These are phyloP conservation scores for Oxystoma pomonae DNA, from an alignment of 2,888 invertebrate genomes.

Conservation along the genomic window DNA sequence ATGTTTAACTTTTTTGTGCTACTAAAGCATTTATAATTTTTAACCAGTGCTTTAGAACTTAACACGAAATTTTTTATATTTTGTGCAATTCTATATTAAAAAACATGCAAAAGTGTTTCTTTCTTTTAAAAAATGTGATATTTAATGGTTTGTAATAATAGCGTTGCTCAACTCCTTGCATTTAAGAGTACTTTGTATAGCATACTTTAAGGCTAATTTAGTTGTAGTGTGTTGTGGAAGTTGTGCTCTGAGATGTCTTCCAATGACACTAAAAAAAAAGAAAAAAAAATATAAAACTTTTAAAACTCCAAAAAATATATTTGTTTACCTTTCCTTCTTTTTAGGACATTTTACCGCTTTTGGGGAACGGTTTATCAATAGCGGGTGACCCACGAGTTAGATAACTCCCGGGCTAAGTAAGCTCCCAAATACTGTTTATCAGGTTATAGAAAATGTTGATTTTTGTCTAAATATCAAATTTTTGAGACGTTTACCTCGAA, in stretches of 20 bases:
- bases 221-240: conserved; percentile 35
- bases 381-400: too few relatives aligned
- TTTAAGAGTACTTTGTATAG: conserved; percentile 30
- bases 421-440: too few relatives aligned
- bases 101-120: neutral
- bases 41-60: conserved; percentile 2
- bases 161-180: conserved; percentile 38
- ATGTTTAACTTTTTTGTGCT: conserved; percentile 1
- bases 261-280: conserved; percentile 45
- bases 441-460: too few relatives aligned
- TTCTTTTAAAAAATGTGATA: conserved; percentile 35
- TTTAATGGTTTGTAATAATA: conserved; percentile 30
- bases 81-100: neutral
- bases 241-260: conserved; percentile 37
- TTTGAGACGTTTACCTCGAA: too few relatives aligned
- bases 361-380: too few relatives aligned
- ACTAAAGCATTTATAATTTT: neutral
- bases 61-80: conserved; percentile 3
- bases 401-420: too few relatives aligned
- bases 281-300: conserved; percentile 25
- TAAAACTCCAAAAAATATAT: conserved; percentile 7
- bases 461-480: too few relatives aligned
- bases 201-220: conserved; percentile 30
- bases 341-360: too few relatives aligned
- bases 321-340: too few relatives aligned